These are phyloP conservation scores for Galerucella pusilla DNA, from an alignment of 2,888 invertebrate species.

Conservation along the genomic window DNA sequence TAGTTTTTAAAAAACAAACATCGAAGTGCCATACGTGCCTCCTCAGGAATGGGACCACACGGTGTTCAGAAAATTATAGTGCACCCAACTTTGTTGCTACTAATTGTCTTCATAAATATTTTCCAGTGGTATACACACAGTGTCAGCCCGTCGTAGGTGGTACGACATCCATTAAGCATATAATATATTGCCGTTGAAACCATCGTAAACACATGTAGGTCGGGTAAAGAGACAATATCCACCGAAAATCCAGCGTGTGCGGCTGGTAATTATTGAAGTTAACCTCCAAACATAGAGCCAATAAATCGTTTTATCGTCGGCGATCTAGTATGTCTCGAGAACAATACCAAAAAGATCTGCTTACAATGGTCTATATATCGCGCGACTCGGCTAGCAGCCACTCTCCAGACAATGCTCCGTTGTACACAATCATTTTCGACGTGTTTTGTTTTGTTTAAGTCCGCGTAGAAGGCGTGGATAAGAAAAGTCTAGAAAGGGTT, in stretches of 20 bases:
- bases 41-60: background rate
- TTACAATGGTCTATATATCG: constrained; percentile 59
- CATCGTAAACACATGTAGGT: constrained; percentile 21
- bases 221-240: constrained; percentile 19
- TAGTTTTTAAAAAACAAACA: too few species aligned
- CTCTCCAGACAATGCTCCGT: constrained; percentile 18
- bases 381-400: constrained; percentile 37
- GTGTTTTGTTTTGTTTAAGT: constrained; percentile 41
- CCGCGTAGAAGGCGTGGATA: constrained; percentile 22
- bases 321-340: constrained; percentile 54
- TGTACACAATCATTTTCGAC: constrained; percentile 17
- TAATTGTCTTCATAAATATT: constrained; percentile 13
- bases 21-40: background rate
- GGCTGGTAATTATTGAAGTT: constrained; percentile 36
- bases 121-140: background rate
- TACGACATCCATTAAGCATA: constrained; percentile 2
- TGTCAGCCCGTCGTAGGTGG: constrained; percentile 9
- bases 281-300: constrained; percentile 41
- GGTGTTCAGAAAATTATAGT: background rate
- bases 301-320: constrained; percentile 59
- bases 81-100: background rate
- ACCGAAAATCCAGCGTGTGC: constrained; percentile 30
- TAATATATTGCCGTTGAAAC: constrained; percentile 13
- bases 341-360: constrained; percentile 59
- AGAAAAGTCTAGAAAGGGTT: background rate